phyloP scores from a whole-genome alignment of 2,113 vertebrate species.

The Craseonycteris thonglongyai region DNA sequence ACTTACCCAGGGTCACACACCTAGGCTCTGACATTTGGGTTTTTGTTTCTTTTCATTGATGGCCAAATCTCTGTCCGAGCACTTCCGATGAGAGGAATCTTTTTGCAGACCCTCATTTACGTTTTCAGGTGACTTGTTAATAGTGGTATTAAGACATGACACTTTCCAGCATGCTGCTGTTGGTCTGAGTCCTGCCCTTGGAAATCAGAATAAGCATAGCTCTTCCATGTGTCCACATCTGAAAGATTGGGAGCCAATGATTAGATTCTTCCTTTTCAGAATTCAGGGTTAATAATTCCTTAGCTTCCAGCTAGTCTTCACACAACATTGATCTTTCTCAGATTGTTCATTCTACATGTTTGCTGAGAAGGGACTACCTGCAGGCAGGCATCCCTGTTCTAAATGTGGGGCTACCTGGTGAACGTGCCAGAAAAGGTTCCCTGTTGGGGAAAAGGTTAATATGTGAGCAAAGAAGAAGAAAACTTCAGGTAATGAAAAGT shows the following conservation, averaged over 20 bases:
- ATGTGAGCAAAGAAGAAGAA: background rate
- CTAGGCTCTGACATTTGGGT: background rate
- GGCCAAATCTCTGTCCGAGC: background rate
- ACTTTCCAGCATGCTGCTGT: background rate
- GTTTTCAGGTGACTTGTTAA: background rate
- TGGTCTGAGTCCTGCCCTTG: background rate
- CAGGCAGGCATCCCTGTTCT: background rate
- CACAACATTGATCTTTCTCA: background rate
- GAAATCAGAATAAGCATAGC: background rate
- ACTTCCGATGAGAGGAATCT: background rate
- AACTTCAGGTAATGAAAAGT: background rate
- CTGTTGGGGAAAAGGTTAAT: background rate
- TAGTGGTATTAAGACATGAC: background rate
- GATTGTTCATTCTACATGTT: background rate
- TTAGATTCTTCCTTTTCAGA: background rate
- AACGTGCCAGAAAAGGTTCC: background rate
- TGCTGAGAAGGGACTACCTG: background rate
- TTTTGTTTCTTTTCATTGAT: background rate
- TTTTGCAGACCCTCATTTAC: background rate
- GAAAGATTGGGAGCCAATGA: background rate
- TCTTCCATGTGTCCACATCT: fast-evolving
- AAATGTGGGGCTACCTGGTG: background rate
- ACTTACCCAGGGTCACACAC: background rate
- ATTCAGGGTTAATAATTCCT: background rate
- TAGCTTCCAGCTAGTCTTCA: background rate